Conservation (phyloP, 1,140 invertebrate species). For the Calosoma granatense region DNA sequence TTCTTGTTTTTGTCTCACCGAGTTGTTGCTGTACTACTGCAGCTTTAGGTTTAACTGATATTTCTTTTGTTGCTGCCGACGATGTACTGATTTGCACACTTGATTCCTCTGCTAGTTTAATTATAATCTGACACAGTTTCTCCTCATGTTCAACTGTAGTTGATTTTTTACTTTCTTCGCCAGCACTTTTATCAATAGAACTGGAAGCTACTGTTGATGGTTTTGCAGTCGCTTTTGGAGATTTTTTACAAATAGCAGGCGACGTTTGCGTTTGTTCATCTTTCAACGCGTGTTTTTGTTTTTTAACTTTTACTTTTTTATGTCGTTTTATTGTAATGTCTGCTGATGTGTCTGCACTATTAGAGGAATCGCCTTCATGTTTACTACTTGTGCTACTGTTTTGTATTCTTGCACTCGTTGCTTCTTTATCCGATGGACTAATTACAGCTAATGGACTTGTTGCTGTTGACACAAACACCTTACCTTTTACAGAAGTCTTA, state of each 20-base stretch:
- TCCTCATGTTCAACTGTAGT: constrained; percentile 14
- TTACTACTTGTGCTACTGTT: constrained; percentile 1
- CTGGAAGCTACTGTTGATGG: background rate
- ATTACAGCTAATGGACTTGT: background rate
- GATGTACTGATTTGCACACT: background rate
- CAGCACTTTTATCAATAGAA: background rate
- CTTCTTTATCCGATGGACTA: background rate
- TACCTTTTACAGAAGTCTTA: too few species aligned
- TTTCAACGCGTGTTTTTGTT: background rate
- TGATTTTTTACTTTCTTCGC: background rate
- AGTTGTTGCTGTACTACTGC: background rate
- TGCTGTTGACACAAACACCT: background rate
- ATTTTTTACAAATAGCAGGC: too few species aligned
- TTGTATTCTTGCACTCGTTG: background rate
- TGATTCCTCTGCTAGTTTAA: constrained; percentile 27
- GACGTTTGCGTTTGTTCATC: background rate
- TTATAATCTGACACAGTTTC: constrained; percentile 29
- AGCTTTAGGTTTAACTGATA: background rate
- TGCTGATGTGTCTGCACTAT: too few species aligned
- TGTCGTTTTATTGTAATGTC: background rate
- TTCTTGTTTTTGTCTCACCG: background rate
- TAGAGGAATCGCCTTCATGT: too few species aligned
- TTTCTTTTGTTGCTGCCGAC: background rate
- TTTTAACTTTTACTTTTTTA: background rate
- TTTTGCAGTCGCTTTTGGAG: too few species aligned